phyloP scores from a whole-genome alignment of 2,888 invertebrate genomes.

The Elaeidobius kamerunicus region DNA sequence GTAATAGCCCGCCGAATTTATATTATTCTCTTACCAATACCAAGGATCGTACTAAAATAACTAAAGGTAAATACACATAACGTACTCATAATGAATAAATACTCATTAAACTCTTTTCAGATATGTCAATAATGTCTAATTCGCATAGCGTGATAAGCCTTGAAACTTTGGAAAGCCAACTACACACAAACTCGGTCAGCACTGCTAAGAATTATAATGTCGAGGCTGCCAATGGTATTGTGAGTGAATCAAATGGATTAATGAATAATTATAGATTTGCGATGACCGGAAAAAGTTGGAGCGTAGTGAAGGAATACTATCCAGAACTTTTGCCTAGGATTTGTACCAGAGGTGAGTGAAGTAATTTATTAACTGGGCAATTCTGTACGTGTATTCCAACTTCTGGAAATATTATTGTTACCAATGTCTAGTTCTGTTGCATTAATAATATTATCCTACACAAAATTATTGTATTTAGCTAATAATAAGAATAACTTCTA shows the following conservation, averaged over 20 bases:
- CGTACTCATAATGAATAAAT: not conserved
- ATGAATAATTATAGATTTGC: constrained; percentile 54
- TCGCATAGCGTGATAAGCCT: constrained; percentile 61
- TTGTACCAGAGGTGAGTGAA: constrained; percentile 66
- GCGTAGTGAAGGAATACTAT: constrained; percentile 69
- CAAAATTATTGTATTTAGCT: not conserved
- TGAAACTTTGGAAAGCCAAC: constrained; percentile 60
- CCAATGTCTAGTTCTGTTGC: not conserved
- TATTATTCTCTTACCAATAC: constrained; percentile 53
- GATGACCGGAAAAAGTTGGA: constrained; percentile 69
- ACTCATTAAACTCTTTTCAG: constrained; percentile 29
- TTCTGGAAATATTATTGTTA: no score
- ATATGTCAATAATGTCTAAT: constrained; percentile 51
- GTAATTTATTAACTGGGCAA: no score
- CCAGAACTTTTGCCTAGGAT: constrained; percentile 65
- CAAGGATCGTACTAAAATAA: constrained; percentile 31
- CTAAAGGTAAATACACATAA: constrained; percentile 16
- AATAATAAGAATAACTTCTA: no score
- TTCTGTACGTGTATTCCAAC: no score
- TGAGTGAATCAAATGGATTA: constrained; percentile 31
- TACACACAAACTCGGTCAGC: constrained; percentile 39
- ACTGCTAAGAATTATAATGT: constrained; percentile 22
- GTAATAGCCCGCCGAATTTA: constrained; percentile 49
- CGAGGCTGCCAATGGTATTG: constrained; percentile 23
- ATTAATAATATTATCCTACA: no score